Evolutionary conservation across 2,888 invertebrate species (phyloP).

Genomic region (Altica lythri): DNA sequence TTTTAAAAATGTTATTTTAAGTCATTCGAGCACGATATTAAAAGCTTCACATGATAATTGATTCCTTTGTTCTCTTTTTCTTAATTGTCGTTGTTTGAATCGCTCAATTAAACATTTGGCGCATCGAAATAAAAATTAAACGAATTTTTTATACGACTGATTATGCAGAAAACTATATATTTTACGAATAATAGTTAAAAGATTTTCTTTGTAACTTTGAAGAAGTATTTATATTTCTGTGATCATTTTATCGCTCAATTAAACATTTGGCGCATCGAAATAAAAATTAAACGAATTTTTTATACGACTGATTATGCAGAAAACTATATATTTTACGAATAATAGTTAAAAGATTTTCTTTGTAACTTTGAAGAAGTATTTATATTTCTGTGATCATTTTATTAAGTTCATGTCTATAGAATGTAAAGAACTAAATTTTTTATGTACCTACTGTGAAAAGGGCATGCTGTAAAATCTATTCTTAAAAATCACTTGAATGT

Average conservation of each 20-base stretch:
- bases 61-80: neutral
- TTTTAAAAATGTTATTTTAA: neutral
- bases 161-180: neutral
- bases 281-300: neutral
- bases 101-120: constrained; percentile 3
- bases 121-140: neutral
- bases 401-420: too few relatives aligned
- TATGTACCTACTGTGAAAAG: neutral
- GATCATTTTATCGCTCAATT: constrained; percentile 8
- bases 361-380: too few relatives aligned
- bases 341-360: too few relatives aligned
- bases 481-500: neutral
- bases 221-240: too few relatives aligned
- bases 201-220: too few relatives aligned
- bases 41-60: neutral
- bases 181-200: too few relatives aligned
- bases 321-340: too few relatives aligned
- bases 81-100: constrained; percentile 4
- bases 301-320: neutral
- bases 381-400: too few relatives aligned
- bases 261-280: neutral
- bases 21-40: constrained; percentile 3
- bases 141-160: neutral
- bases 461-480: neutral
- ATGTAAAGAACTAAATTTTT: too few relatives aligned